Evolutionary conservation across 2,113 vertebrate genomes (phyloP).

Genomic region (Dicrurus megarhynchus): DNA sequence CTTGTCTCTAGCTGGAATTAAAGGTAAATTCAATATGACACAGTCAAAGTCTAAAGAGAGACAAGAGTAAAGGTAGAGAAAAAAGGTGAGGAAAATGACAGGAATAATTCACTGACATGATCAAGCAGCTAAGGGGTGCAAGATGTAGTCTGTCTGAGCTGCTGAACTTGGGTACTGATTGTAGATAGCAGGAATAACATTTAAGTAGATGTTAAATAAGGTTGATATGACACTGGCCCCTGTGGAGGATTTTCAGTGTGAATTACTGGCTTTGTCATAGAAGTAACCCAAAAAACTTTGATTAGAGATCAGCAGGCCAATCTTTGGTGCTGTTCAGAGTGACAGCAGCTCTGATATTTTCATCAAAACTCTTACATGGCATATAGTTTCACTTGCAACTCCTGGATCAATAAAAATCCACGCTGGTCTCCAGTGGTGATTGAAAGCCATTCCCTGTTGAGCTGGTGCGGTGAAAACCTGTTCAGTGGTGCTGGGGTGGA

Average conservation of each 20-base stretch:
- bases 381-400: background rate
- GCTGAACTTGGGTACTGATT: slow-evolving; percentile 7
- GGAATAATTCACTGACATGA: background rate
- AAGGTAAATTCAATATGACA: slow-evolving; percentile 5
- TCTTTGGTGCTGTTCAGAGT: background rate
- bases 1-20: background rate
- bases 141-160: background rate
- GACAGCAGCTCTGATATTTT: slow-evolving; percentile 52
- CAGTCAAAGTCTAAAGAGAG: background rate
- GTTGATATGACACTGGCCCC: slow-evolving; percentile 3
- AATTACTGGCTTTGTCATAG: slow-evolving; percentile 2
- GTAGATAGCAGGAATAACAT: background rate
- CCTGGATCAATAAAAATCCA: slow-evolving; percentile 30
- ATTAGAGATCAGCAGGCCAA: slow-evolving; percentile 17
- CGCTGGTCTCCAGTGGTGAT: background rate
- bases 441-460: slow-evolving; percentile 1
- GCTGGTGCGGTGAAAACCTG: background rate
- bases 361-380: slow-evolving; percentile 17
- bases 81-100: slow-evolving; percentile 20
- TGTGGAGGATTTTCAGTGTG: background rate
- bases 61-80: background rate
- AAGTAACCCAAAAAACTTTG: slow-evolving; percentile 3
- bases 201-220: slow-evolving; percentile 47
- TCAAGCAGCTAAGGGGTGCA: background rate
- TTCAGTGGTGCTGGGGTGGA: background rate